Base-by-base conservation (phyloP, 2,113 vertebrate species). In the Mionectes macconnelli region DNA sequence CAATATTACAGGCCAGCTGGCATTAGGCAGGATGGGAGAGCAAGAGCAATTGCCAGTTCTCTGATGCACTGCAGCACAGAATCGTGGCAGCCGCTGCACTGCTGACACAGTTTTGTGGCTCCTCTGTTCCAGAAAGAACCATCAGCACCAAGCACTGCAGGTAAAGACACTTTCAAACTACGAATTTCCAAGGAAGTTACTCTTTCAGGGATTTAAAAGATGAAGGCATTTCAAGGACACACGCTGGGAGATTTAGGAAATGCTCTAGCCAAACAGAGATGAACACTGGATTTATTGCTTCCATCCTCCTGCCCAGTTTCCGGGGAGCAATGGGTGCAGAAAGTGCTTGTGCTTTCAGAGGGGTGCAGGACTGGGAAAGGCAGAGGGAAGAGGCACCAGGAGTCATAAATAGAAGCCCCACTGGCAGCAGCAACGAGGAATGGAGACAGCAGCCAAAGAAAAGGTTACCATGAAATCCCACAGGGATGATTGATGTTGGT, bases 31-130 rank as follows among this genome's bases (percentile, higher is more conserved):
- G 37, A 81, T 70, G 73, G 76, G 90, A 84, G 94, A 81, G 69
- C 53, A 57, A 74, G 49, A 91, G 70, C 60, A 37, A 53, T 40
- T 84, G 88, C 69, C 95, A 93, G 92, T n/a, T 86, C 89, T 83
- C 31, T 75, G 73, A 75, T 84, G 94, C 86, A 37, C 86, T 94
- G 92, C 88, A 93, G 93, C 92, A 23, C 3, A 68, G 72, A 86
- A 53, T 30, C 2, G 52, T 89, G 90, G 89, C 84, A 70, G 76
- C 56, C 14, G 2, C 85, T 44, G 40, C 5, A 6, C 70, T 25
- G 56, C 79, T 91, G 24, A 66, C 17, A 44, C 23, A 20, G 30
- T 15, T 85, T 73, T 85, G 72, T 24, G 24, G 45, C 67, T 89
- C 37, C 62, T 62, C 60, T 47, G 60, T 55, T 84, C 69, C 60